These are phyloP conservation scores for Salmo trutta DNA, from an alignment of 2,797 vertebrate species.

Conservation along the genomic window DNA sequence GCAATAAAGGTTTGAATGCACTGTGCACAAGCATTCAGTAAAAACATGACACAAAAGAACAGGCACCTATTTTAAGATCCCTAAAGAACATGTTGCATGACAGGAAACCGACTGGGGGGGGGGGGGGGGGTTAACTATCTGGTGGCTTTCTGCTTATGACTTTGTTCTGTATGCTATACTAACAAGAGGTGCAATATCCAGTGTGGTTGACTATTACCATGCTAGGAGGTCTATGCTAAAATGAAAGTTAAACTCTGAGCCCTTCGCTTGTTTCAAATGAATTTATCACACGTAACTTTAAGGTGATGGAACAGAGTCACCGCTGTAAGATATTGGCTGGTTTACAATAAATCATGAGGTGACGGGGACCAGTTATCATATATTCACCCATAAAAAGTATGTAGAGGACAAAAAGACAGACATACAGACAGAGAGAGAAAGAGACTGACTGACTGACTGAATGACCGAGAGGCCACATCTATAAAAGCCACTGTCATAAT, in stretches of 20 bases:
- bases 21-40: too few species aligned
- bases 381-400: background rate
- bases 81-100: background rate
- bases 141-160: background rate
- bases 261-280: background rate
- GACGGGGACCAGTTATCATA: background rate
- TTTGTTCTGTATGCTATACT: constrained; percentile 11
- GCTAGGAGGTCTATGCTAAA: background rate
- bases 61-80: background rate
- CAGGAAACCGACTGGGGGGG: background rate
- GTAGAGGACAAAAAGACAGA: too few species aligned
- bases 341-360: background rate
- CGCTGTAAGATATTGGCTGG: background rate
- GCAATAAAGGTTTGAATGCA: too few species aligned
- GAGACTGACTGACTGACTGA: background rate
- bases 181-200: constrained; percentile 22
- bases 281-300: background rate
- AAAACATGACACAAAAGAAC: background rate
- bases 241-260: background rate
- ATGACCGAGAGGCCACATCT: too few species aligned
- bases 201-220: background rate
- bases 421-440: background rate
- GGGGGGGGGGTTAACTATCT: background rate
- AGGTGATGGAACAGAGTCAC: background rate
- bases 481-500: background rate